Conservation (phyloP, 2,113 vertebrate species). For the Malurus cyaneus region DNA sequence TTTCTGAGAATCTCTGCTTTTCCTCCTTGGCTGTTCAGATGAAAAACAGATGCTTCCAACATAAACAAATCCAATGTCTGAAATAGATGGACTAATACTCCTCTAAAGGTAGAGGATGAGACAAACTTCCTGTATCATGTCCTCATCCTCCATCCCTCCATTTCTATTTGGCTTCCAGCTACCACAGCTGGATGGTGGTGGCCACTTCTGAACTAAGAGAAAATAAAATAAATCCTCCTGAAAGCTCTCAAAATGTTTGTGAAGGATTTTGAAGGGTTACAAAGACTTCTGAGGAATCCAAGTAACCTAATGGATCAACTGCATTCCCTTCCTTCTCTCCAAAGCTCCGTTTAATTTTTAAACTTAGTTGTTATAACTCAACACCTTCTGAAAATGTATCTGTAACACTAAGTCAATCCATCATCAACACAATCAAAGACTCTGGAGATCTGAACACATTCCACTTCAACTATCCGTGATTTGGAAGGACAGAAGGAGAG, state of each 20-base stretch:
- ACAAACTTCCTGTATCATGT: neutral
- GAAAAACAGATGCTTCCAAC: neutral
- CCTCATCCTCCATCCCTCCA: neutral
- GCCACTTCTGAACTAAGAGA: neutral
- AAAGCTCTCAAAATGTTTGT: neutral
- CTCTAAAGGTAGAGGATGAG: neutral
- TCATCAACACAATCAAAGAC: neutral
- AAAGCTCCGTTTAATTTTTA: neutral
- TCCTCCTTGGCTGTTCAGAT: neutral
- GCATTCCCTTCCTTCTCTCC: neutral
- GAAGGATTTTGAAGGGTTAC: neutral
- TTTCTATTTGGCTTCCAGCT: neutral
- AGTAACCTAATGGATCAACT: neutral
- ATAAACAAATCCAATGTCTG: neutral
- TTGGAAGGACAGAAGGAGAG: neutral
- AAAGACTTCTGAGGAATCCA: neutral
- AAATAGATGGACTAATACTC: neutral
- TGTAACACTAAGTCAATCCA: neutral
- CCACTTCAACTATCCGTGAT: neutral
- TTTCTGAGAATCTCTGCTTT: neutral
- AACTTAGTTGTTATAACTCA: neutral
- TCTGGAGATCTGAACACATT: neutral
- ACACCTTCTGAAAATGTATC: neutral
- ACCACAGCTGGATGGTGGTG: neutral
- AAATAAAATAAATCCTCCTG: neutral